Evolutionary conservation across 2,113 vertebrate genomes (phyloP).

Genomic region (Mirza zaza): DNA sequence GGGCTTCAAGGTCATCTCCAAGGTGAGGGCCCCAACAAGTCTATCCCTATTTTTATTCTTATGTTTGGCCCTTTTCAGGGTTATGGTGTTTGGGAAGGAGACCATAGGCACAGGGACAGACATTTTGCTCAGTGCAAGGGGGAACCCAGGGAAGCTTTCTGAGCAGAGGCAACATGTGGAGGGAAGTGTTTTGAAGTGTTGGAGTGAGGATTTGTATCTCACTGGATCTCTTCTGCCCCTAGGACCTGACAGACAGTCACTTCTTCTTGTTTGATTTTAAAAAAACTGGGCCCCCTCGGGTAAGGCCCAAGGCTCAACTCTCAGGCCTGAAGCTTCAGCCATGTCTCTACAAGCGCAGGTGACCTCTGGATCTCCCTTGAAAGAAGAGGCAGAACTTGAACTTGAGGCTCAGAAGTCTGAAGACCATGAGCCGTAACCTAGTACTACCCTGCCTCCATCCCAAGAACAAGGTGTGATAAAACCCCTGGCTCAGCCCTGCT

Average conservation of each 20-base stretch:
- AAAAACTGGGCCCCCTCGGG: conserved; percentile 82
- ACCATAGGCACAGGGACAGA: not conserved
- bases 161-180: not conserved
- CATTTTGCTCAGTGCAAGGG: not conserved
- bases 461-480: not conserved
- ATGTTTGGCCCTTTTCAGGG: not conserved
- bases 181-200: not conserved
- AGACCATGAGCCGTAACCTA: not conserved
- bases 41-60: not conserved
- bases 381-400: not conserved
- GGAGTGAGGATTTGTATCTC: not conserved
- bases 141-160: conserved; percentile 34
- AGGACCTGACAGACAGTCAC: conserved; percentile 91
- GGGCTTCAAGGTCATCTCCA: conserved; percentile 90
- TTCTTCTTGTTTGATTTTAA: conserved; percentile 93
- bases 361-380: conserved; percentile 64
- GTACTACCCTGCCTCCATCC: not conserved
- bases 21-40: conserved; percentile 83
- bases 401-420: conserved; percentile 26
- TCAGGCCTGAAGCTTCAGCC: conserved; percentile 87
- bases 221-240: conserved; percentile 41
- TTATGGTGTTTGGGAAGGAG: not conserved
- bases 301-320: conserved; percentile 75
- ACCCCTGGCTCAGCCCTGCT: not conserved
- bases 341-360: conserved; percentile 94